Base-by-base conservation (phyloP, 2,888 invertebrate genomes). In the Chorisops tibialis region DNA sequence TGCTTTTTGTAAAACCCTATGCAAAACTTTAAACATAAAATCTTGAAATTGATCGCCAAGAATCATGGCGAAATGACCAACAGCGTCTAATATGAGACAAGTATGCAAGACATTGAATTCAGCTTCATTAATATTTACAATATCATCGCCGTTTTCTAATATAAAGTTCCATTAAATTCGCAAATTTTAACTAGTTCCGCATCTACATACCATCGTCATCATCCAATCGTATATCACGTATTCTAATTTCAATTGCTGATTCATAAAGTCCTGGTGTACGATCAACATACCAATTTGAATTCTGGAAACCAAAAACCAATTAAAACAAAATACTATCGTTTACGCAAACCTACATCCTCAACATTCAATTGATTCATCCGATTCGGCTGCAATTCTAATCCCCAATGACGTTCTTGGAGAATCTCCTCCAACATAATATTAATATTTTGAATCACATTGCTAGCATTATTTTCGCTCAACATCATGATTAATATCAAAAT, bases 31-130 rank as follows among this genome's bases (percentile, higher is more conserved):
- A 61, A 89, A 74, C 64, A 91, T 72, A 71, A 83, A 86, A 1
- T 79, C 79, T 65, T 85, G 81, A 73, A 83, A 89, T 0, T 79
- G 69, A 0, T 74, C 69, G 56, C 78, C 75, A 21, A 89, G 75
- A 12, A 79, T 75, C 4, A 69, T 63, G 0, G 90, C 87, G 65
- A 87, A 80, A 69, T 82, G 75, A 0, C 87, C 90, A 16, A 91
- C 74, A 1, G 89, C 87, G 73, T 91, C 89, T 0, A 86, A 78
- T 64, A 89, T 77, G 5, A 90, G 72, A 70, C 90, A 90, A 45
- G 82, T 80, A 68, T 85, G 83, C 37, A 85, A 71, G 61, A 89
- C 80, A 77, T 90, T 88, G 54, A 80, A 80, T 70, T 85, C 85
- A 2, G 85, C 85, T 67, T 76, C 76, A 47, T 66, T 61, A 58